phyloP scores from a whole-genome alignment of 2,113 vertebrate genomes.

The Theristicus caerulescens region DNA sequence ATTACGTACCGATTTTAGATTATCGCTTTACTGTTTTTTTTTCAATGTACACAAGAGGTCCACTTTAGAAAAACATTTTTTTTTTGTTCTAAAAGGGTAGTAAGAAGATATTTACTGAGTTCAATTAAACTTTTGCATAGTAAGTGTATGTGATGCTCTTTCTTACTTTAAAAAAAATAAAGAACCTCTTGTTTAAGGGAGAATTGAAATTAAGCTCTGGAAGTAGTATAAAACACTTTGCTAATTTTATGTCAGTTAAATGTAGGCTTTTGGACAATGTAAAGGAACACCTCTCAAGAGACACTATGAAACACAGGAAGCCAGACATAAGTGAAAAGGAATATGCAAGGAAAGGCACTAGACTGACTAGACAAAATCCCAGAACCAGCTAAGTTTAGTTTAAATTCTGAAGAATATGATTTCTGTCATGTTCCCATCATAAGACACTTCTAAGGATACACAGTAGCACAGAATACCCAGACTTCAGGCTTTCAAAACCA shows the following conservation, averaged over 20 bases:
- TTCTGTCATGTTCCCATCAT: background rate
- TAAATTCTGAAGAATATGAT: background rate
- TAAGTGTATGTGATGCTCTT: background rate
- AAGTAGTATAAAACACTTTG: background rate
- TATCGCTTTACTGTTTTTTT: background rate
- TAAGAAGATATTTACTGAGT: background rate
- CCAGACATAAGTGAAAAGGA: background rate
- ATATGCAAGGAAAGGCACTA: background rate
- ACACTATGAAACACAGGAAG: background rate
- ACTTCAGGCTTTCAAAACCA: background rate
- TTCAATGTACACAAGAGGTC: background rate
- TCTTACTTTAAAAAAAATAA: background rate
- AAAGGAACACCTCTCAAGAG: background rate
- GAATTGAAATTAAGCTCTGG: background rate
- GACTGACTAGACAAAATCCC: background rate
- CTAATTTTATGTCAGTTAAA: background rate
- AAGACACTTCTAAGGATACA: background rate
- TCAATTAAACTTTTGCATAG: background rate
- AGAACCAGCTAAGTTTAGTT: background rate
- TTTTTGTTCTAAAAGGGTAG: background rate
- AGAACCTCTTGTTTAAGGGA: background rate
- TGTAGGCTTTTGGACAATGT: background rate
- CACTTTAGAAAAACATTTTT: background rate
- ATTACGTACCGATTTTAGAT: constrained; percentile 20
- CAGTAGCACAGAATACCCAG: background rate